Conservation (phyloP, 2,113 vertebrate species). For the Casuarius casuarius region DNA sequence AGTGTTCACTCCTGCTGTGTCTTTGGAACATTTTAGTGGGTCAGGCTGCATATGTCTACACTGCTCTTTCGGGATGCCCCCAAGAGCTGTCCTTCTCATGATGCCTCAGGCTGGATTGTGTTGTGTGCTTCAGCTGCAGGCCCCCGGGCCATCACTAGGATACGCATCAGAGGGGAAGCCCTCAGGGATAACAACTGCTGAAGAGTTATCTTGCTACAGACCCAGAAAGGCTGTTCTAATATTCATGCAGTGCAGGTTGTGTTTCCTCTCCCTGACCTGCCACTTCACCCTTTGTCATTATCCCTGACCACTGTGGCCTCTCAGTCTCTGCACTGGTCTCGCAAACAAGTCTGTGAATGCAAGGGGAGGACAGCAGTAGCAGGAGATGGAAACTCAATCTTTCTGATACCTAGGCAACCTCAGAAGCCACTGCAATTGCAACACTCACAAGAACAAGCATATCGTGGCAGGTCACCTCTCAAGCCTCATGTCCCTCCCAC, state of each 20-base stretch:
- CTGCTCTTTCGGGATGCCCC: background rate
- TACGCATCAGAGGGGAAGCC: rapidly evolving
- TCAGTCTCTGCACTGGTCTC: background rate
- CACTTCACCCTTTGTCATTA: background rate
- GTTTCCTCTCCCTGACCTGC: background rate
- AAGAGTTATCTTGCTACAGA: background rate
- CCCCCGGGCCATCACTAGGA: background rate
- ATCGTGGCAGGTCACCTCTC: background rate
- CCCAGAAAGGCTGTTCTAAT: background rate
- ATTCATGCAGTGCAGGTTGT: background rate
- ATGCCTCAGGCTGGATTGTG: background rate
- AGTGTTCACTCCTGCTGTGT: background rate
- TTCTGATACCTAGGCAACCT: background rate
- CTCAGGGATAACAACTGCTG: background rate
- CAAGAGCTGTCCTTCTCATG: rapidly evolving
- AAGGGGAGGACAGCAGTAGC: background rate
- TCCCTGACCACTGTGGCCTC: rapidly evolving
- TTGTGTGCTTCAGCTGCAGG: background rate
- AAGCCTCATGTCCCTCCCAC: background rate
- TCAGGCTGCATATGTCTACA: background rate
- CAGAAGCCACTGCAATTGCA: background rate
- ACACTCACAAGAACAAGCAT: background rate
- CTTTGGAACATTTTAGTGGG: background rate
- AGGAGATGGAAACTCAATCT: background rate
- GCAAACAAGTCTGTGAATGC: no score